phyloP scores from a whole-genome alignment of 2,113 vertebrate species.

The Panurus biarmicus region DNA sequence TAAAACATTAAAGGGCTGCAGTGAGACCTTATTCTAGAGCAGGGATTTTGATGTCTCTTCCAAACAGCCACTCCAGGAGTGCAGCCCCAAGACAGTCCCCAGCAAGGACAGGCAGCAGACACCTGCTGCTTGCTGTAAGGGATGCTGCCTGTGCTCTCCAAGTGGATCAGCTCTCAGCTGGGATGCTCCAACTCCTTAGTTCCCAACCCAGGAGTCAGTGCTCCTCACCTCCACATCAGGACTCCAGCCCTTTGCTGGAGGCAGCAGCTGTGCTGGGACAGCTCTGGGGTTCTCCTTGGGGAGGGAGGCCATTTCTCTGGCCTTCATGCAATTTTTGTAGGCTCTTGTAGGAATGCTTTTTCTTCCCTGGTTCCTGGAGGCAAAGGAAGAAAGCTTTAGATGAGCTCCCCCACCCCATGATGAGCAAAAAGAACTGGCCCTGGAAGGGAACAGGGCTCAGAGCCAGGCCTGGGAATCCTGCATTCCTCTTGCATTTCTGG shows the following conservation, averaged over 20 bases:
- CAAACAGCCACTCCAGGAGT: accelerated
- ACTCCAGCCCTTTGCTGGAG: not conserved
- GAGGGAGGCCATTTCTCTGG: not conserved
- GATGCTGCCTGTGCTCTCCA: not conserved
- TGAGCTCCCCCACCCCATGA: not conserved
- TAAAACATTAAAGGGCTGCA: not conserved
- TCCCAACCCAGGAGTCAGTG: not conserved
- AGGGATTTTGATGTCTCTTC: not conserved
- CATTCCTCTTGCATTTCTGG: not conserved
- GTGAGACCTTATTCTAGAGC: not conserved
- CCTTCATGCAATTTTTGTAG: not conserved
- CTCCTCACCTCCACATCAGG: not conserved
- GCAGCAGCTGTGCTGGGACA: not conserved
- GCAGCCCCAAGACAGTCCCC: not conserved
- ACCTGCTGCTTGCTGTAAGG: not conserved
- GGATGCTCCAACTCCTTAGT: not conserved
- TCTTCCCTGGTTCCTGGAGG: not conserved
- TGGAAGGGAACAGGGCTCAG: not conserved
- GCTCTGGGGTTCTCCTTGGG: not conserved
- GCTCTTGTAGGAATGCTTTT: not conserved
- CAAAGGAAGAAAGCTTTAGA: not conserved
- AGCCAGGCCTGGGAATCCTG: not conserved
- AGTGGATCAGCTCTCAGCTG: not conserved
- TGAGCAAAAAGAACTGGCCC: not conserved
- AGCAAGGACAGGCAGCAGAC: not conserved